Base-by-base conservation (phyloP, 2,888 invertebrate genomes). In the Lasioglossum vierecki region DNA sequence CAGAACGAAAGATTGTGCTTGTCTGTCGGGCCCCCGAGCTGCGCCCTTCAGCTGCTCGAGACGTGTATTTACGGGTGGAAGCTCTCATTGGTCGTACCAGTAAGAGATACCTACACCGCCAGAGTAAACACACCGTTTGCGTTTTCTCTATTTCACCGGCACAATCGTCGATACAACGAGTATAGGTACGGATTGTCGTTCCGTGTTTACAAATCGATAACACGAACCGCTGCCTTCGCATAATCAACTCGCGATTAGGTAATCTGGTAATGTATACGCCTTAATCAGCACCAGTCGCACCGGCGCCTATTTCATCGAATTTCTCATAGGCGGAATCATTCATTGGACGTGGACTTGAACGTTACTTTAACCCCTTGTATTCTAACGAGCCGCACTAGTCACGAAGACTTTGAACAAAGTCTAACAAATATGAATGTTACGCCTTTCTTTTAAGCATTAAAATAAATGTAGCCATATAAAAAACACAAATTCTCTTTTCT, bases 1-100 rank as follows among this genome's bases (percentile, higher is more conserved):
- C 84, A 79, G 76, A 79, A 76, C 83, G 83, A 73, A 73, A 83
- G 57, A 79, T 84, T 83, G 79, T 83, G 78, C 79, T 63, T 53
- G 83, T 22, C 79, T 76, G 84, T 76, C 83, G 71, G 15, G 26
- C 57, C 53, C 22, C 71, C 63, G 22, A 71, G 63, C 22, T n/a
- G 46, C 63, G 70, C 26, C 74, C 82, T 82, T 44, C 70, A 39
- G 46, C 41, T 41, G 49, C 49, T 71, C 70, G 70, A 53, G 78
- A 82, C 71, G 74, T 68, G 46, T 76, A 76, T 76, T 79, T 78
- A 79, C 76, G n/a, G 35, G n/a, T 13, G 49, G 22, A 49, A 73
- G 63, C 83, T 84, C 35, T 66, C 79, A 76, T 83, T 79, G 79
- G 76, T n/a, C 46, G 57, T 2, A 11, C 18, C 53, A 30, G 72